These are phyloP conservation scores for Lasioglossum zephyrum DNA, from an alignment of 2,888 invertebrate species.

Conservation along the genomic window DNA sequence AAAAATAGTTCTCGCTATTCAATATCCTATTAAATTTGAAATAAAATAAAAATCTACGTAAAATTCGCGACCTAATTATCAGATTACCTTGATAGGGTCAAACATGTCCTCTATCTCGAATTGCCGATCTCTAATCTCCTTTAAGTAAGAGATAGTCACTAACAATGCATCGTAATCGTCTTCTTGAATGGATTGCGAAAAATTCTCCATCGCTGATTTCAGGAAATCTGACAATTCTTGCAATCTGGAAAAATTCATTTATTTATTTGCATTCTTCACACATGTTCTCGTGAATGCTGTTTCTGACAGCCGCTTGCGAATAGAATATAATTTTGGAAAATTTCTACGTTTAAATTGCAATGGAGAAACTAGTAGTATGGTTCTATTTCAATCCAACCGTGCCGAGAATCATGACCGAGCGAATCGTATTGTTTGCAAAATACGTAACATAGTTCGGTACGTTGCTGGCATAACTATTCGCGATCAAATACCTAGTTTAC, in stretches of 20 bases:
- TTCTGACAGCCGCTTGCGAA: background rate
- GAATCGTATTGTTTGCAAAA: background rate
- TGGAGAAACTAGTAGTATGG: background rate
- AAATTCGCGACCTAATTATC: background rate
- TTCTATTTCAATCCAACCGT: background rate
- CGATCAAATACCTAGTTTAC: background rate
- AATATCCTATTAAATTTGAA: background rate
- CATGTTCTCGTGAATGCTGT: too few relatives aligned
- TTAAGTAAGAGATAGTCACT: slow-evolving; percentile 92
- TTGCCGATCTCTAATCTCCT: slow-evolving; percentile 91
- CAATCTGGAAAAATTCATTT: slow-evolving; percentile 85
- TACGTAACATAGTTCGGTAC: background rate
- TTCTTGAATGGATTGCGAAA: slow-evolving; percentile 90
- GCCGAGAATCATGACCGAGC: background rate
- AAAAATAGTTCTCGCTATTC: too few relatives aligned
- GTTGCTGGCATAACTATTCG: slow-evolving; percentile 2
- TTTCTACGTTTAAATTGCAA: background rate
- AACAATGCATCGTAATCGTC: slow-evolving; percentile 95
- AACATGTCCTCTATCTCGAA: slow-evolving; percentile 94
- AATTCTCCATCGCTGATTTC: slow-evolving; percentile 89
- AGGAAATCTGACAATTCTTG: slow-evolving; percentile 92
- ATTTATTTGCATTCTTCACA: too few relatives aligned
- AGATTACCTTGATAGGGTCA: slow-evolving; percentile 89
- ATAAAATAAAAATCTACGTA: background rate
- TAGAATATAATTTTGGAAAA: background rate